Evolutionary conservation across 1,140 invertebrate genomes (phyloP).

Genomic region (Lasioglossum baleicum): DNA sequence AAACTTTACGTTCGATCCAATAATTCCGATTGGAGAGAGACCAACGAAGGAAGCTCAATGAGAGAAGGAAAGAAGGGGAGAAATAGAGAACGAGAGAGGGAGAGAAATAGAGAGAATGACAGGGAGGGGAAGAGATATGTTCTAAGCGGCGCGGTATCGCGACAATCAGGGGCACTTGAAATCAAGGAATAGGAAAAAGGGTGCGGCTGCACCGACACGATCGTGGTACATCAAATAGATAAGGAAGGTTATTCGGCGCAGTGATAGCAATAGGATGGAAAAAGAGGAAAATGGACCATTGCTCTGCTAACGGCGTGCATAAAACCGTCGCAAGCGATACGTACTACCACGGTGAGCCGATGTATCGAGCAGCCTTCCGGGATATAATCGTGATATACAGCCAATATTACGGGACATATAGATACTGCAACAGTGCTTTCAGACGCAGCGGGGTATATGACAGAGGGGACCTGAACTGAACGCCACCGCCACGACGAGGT

Average conservation of each 20-base stretch:
- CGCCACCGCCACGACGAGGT: constrained; percentile 32
- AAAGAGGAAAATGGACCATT: constrained; percentile 64
- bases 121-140: not conserved
- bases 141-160: not conserved
- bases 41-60: too few species aligned
- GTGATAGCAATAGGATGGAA: not conserved
- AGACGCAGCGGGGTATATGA: constrained; percentile 59
- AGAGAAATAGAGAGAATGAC: too few species aligned
- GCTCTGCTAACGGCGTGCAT: constrained; percentile 66
- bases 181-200: not conserved
- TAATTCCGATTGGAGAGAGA: too few species aligned
- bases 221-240: constrained; percentile 58
- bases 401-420: constrained; percentile 68
- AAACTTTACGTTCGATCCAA: too few species aligned
- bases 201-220: not conserved
- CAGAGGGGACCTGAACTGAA: constrained; percentile 27
- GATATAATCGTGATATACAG: constrained; percentile 74
- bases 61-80: too few species aligned
- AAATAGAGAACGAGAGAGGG: too few species aligned
- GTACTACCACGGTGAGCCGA: constrained; percentile 56
- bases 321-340: constrained; percentile 69
- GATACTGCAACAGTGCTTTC: constrained; percentile 65
- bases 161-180: not conserved
- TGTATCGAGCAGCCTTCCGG: constrained; percentile 70
- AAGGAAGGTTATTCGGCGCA: constrained; percentile 63